Conservation (phyloP, 2,113 vertebrate genomes). For the Nansenia antarctica region DNA sequence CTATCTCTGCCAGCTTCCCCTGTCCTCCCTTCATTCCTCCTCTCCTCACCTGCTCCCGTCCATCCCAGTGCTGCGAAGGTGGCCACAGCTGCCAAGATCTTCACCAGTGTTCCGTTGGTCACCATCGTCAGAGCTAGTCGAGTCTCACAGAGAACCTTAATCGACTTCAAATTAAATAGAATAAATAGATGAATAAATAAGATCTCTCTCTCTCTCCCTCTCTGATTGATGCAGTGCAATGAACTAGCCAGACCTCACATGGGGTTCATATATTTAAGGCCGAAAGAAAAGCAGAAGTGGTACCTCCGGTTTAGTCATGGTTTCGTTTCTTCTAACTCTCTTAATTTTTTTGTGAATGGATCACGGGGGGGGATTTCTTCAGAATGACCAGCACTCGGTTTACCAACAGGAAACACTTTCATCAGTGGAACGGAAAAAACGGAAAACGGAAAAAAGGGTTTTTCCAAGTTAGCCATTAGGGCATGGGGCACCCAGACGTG, state of each 20-base stretch:
- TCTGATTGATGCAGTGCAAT: neutral
- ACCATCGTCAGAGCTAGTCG: slow-evolving; percentile 32
- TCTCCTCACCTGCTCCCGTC: neutral
- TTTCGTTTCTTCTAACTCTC: neutral
- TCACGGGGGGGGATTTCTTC: neutral
- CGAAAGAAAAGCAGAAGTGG: slow-evolving; percentile 48
- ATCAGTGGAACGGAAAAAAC: too few species aligned
- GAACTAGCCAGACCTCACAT: slow-evolving; percentile 7
- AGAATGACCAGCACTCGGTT: neutral
- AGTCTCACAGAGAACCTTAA: neutral
- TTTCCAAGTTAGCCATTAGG: too few species aligned
- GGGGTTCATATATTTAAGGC: neutral
- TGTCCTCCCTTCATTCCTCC: slow-evolving; percentile 19
- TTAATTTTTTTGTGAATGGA: neutral
- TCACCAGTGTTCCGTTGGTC: slow-evolving; percentile 18
- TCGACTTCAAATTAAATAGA: neutral
- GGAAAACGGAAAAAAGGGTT: too few species aligned
- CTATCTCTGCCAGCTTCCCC: neutral
- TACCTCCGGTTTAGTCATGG: slow-evolving; percentile 10
- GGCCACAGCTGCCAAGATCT: slow-evolving; percentile 9
- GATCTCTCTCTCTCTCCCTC: slow-evolving; percentile 14
- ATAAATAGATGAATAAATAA: neutral
- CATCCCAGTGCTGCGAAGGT: slow-evolving; percentile 9
- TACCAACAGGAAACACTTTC: slow-evolving; percentile 35
- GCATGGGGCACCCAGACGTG: too few species aligned